Evolutionary conservation across 2,113 vertebrate species (phyloP), one percentile per base, ranked within the genome.

Genomic region (Pseudorasbora parva): DNA sequence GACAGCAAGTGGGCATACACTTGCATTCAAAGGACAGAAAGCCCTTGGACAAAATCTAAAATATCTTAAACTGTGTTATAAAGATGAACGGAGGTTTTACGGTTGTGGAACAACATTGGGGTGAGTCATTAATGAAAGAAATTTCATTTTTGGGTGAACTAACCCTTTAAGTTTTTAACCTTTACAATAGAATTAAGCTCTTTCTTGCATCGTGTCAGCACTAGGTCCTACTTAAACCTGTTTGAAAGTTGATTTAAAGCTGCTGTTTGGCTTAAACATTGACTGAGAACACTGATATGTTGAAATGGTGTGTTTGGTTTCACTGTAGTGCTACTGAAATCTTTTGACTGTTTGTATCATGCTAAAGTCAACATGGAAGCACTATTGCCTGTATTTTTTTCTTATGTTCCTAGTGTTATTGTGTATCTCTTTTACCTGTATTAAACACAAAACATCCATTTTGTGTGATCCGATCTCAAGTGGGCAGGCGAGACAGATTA

Each of bases 261-360:
- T 41, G 43, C n/a, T 25, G n/a, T 23, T 79, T 75, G 45, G 30
- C 47, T 76, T 75, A 12, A 85, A 81, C 78, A 54, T 74, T 59
- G 51, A 79, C 79, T 12, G 12, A 7, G 37, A 45, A 5, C 19
- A 21, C 68, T 43, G 49, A 7, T 81, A 30, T 69, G 25, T 51
- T 81, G 30, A 69, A 69, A n/a, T 45, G 41, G 27, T 69, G 27
- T 69, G 51, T 82, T 82, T 4, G 30, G 7, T 23, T 47, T 73
- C 21, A 12, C 56, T 83, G 10, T 57, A 17, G 43, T 54, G 43
- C 49, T 54, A 2, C 15, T 54, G 49, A 54, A 54, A 76, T 30
- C 76, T 59, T 10, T 41, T 45, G 11, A 15, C 5, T 64, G 43
- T 71, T 45, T 66, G 14, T 37, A 43, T 8, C 25, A 72, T 14